phyloP scores from a whole-genome alignment of 2,888 invertebrate species.

The Eudemis profundana region DNA sequence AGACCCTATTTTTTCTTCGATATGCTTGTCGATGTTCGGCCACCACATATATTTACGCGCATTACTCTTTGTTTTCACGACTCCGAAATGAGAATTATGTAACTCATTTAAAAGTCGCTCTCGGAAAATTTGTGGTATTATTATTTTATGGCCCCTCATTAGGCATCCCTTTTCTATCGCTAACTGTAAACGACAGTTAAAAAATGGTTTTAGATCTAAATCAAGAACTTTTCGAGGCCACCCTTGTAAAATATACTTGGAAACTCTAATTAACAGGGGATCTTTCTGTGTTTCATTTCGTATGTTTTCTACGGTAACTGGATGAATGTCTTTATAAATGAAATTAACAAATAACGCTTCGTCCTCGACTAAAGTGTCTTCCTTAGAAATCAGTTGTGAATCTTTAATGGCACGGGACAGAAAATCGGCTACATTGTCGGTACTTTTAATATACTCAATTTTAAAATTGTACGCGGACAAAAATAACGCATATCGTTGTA shows the following conservation, averaged over 20 bases:
- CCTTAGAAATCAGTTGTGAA: background rate
- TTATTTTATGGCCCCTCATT: slow-evolving; percentile 30
- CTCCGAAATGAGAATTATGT: slow-evolving; percentile 43
- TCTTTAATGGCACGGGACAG: slow-evolving; percentile 18
- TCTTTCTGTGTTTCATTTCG: background rate
- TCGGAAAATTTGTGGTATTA: slow-evolving; percentile 14
- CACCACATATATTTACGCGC: slow-evolving; percentile 44
- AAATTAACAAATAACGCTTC: no score
- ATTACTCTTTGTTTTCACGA: slow-evolving; percentile 45
- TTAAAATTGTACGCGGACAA: no score
- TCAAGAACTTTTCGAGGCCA: slow-evolving; percentile 10
- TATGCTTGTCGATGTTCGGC: slow-evolving; percentile 41
- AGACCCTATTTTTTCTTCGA: slow-evolving; percentile 43
- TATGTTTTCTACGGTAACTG: no score
- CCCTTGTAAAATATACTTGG: background rate
- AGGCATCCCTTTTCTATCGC: slow-evolving; percentile 34
- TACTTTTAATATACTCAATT: slow-evolving; percentile 20
- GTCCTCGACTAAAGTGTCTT: no score
- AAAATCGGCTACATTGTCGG: slow-evolving; percentile 32
- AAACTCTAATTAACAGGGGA: background rate
- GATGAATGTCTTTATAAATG: no score
- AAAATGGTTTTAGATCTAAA: slow-evolving; percentile 20
- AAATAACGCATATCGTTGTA: no score
- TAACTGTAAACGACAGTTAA: slow-evolving; percentile 8
- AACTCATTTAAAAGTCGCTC: slow-evolving; percentile 43